Evolutionary conservation across 2,113 vertebrate genomes (phyloP).

Genomic region (Antechinus flavipes): DNA sequence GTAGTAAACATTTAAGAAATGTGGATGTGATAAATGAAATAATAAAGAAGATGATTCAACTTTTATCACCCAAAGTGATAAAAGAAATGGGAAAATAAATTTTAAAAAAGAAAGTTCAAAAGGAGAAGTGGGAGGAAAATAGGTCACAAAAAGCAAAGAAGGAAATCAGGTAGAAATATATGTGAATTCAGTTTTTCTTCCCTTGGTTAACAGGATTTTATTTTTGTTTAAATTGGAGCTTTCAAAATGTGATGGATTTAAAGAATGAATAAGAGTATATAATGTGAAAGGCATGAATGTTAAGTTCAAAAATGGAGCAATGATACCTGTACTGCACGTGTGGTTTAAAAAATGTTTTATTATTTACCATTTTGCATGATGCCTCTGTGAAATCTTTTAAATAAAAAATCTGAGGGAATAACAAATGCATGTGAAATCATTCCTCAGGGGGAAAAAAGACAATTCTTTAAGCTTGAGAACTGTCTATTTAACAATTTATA

Average conservation of each 20-base stretch:
- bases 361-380: constrained; percentile 53
- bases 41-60: neutral
- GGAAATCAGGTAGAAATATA: neutral
- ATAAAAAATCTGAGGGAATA: constrained; percentile 58
- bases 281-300: constrained; percentile 16
- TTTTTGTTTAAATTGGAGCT: constrained; percentile 48
- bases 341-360: constrained; percentile 39
- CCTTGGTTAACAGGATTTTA: constrained; percentile 27
- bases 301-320: constrained; percentile 44
- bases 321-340: constrained; percentile 6
- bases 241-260: constrained; percentile 26
- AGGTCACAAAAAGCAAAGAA: constrained; percentile 7
- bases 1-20: constrained; percentile 31
- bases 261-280: constrained; percentile 5
- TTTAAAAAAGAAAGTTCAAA: constrained; percentile 10
- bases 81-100: constrained; percentile 1
- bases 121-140: neutral
- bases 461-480: constrained; percentile 33
- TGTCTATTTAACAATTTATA: constrained; percentile 41
- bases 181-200: constrained; percentile 16
- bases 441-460: constrained; percentile 25
- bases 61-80: neutral
- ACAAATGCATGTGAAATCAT: constrained; percentile 36
- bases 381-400: constrained; percentile 51
- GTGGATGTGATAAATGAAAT: neutral